Percentiles rank a stretch among this genome's conserved stretches.
Evolutionary conservation across 1,140 invertebrate species (phyloP).

Genomic region (Drosophila littoralis): DNA sequence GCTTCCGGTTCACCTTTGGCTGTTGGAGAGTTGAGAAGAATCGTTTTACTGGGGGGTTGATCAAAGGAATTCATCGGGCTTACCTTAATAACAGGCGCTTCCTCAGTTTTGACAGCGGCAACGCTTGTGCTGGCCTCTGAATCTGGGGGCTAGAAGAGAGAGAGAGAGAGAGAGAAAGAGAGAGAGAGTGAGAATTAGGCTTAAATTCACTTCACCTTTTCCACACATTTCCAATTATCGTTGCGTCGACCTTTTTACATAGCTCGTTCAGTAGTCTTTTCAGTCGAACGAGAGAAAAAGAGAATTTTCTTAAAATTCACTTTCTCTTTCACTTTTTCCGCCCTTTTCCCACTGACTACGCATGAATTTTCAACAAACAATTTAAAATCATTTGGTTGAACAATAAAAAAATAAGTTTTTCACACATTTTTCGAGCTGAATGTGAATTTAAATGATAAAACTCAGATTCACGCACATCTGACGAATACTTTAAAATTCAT

Average conservation of each 20-base stretch:
- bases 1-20: conserved; percentile 38
- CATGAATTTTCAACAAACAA: no score
- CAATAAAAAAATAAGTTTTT: no score
- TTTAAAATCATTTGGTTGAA: no score
- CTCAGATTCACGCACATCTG: no score
- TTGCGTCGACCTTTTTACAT: no score
- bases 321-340: background rate
- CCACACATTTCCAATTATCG: no score
- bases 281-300: background rate
- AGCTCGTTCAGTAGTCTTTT: no score
- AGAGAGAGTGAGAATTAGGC: background rate
- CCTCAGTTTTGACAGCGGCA: background rate
- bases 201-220: no score
- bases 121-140: conserved; percentile 3
- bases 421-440: no score
- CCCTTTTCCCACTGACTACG: background rate
- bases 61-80: background rate
- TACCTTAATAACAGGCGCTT: conserved; percentile 7
- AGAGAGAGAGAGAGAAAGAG: background rate
- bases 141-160: conserved; percentile 5
- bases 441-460: no score
- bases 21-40: background rate
- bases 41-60: no score
- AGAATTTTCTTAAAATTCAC: background rate
- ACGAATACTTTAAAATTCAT: no score